Percentiles rank a stretch among this genome's conserved stretches.
phyloP scores from a whole-genome alignment of 2,113 vertebrate species.

The Chloropsis hardwickii region DNA sequence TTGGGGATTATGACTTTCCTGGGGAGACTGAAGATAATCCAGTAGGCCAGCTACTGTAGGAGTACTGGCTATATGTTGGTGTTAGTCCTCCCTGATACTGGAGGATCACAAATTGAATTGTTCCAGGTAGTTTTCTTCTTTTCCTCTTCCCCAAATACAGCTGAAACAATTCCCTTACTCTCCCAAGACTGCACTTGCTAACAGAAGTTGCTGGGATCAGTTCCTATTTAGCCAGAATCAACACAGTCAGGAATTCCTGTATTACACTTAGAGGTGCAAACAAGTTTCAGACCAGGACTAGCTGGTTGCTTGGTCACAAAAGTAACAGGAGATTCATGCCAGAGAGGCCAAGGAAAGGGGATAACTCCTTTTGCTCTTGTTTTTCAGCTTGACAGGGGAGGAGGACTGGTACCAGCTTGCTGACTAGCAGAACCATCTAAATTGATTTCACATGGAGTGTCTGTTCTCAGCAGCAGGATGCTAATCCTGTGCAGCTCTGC shows the following conservation, averaged over 20 bases:
- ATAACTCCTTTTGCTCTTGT: background rate
- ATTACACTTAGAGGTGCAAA: background rate
- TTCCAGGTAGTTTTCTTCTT: background rate
- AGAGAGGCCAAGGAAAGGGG: slow-evolving; percentile 24
- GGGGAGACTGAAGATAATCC: background rate
- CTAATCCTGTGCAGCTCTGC: background rate
- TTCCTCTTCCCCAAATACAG: background rate
- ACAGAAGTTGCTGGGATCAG: background rate
- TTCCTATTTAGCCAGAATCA: slow-evolving; percentile 17
- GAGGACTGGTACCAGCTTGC: background rate
- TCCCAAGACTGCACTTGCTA: background rate
- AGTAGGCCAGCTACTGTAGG: background rate
- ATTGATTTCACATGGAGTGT: slow-evolving; percentile 30
- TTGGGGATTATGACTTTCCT: background rate
- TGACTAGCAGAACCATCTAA: slow-evolving; percentile 17
- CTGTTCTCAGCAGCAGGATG: slow-evolving; percentile 12
- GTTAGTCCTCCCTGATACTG: background rate
- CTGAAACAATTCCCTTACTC: background rate
- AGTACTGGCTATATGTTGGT: background rate
- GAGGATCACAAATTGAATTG: background rate
- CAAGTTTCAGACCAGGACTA: background rate
- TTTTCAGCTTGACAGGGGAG: background rate
- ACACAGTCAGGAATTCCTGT: background rate
- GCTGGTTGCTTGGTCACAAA: background rate
- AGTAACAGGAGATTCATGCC: background rate